Conservation (phyloP, 1,140 invertebrate species). For the Temnothorax curvispinosus region DNA sequence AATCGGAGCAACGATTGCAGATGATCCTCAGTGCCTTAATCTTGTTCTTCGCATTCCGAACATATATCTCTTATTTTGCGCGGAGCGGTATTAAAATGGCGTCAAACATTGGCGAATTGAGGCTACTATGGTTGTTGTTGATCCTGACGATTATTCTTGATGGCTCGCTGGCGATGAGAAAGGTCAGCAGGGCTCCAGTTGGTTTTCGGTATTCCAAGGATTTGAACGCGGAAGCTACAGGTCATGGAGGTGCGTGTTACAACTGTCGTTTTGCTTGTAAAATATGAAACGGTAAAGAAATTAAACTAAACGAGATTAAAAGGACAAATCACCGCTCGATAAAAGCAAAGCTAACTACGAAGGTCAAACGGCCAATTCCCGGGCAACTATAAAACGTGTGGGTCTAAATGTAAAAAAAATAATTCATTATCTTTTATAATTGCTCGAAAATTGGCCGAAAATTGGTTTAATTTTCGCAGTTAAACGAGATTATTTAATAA, state of each 20-base stretch:
- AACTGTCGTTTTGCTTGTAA: neutral
- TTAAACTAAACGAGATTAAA: too few species aligned
- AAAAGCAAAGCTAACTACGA: too few species aligned
- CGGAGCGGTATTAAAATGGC: neutral
- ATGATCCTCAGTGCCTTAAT: slow-evolving; percentile 53
- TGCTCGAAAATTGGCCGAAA: too few species aligned
- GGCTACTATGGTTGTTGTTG: slow-evolving; percentile 18
- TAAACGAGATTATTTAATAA: neutral
- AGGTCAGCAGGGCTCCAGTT: slow-evolving; percentile 58
- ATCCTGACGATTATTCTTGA: neutral
- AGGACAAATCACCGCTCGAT: too few species aligned
- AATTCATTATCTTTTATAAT: too few species aligned
- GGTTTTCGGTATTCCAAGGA: slow-evolving; percentile 69
- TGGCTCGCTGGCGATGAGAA: slow-evolving; percentile 39
- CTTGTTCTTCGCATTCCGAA: neutral
- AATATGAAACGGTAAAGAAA: neutral
- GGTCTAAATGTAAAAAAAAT: too few species aligned
- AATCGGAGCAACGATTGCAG: slow-evolving; percentile 42
- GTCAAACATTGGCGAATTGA: neutral
- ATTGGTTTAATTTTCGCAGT: too few species aligned
- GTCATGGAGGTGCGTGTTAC: slow-evolving; percentile 67
- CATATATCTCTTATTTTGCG: neutral
- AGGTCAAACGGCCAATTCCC: too few species aligned
- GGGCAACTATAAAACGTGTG: too few species aligned
- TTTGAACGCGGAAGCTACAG: slow-evolving; percentile 70